Conservation (phyloP, 92 coral and sea anemone species). For the Nematostella vectensis region DNA sequence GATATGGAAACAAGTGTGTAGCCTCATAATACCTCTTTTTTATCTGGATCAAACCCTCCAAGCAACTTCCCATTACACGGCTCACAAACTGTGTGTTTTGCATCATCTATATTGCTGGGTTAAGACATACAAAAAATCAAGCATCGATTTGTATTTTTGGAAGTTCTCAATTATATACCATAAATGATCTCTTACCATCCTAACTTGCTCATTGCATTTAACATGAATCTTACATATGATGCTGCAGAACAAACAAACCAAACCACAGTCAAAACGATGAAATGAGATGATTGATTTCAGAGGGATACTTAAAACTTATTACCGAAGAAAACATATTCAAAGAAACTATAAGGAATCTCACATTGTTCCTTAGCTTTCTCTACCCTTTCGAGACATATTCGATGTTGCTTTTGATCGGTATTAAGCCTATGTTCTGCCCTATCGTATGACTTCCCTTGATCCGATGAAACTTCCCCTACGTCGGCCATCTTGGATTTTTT, state of each 20-base stretch:
- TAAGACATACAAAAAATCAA: neutral
- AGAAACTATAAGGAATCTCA: slow-evolving; percentile 7
- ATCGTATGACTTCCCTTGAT: slow-evolving; percentile 16
- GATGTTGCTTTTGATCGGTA: slow-evolving; percentile 12
- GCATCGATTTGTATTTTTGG: no score
- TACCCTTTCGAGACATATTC: slow-evolving; percentile 18
- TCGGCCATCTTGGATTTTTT: slow-evolving; percentile 24
- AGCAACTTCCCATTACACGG: slow-evolving; percentile 89
- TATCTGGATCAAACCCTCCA: slow-evolving; percentile 92
- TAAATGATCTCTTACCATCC: slow-evolving; percentile 90
- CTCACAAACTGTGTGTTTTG: slow-evolving; percentile 83
- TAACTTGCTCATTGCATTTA: slow-evolving; percentile 70
- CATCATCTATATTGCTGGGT: slow-evolving; percentile 71
- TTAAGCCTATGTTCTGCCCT: neutral
- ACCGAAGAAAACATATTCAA: no score
- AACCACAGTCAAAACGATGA: neutral
- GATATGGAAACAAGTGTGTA: no score
- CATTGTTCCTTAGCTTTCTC: slow-evolving; percentile 18
- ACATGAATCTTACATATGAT: slow-evolving; percentile 71
- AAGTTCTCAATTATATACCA: no score
- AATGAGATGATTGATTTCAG: no score
- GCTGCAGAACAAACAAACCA: slow-evolving; percentile 24
- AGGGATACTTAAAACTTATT: no score
- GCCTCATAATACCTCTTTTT: slow-evolving; percentile 94
- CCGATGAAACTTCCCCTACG: slow-evolving; percentile 1